Evolutionary conservation across 92 coral and sea anemone genomes (phyloP).

Genomic region (Pocillopora grandis): DNA sequence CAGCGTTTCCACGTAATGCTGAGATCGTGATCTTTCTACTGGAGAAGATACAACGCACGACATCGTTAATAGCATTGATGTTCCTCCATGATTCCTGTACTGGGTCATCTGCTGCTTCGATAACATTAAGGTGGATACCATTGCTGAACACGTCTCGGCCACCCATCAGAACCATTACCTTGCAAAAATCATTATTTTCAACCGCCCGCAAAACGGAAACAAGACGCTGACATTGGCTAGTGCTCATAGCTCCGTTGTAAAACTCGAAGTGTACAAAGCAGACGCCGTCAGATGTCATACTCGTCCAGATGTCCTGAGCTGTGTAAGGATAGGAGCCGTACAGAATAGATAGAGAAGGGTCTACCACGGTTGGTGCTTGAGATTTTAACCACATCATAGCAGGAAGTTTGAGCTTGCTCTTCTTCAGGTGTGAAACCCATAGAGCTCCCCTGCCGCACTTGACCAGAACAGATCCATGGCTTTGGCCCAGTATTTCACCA

Average conservation of each 20-base stretch:
- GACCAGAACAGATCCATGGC: conserved; percentile 67
- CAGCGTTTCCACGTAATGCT: conserved; percentile 79
- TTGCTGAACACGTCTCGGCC: conserved; percentile 77
- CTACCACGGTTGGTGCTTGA: conserved; percentile 24
- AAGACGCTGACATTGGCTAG: conserved; percentile 70
- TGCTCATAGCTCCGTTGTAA: conserved; percentile 83
- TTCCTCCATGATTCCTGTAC: conserved; percentile 67
- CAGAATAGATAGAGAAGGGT: conserved; percentile 32
- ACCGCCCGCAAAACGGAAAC: conserved; percentile 30
- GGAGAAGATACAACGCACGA: conserved; percentile 59
- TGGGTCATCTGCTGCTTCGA: conserved; percentile 61
- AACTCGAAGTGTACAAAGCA: conserved; percentile 73
- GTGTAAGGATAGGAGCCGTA: conserved; percentile 47
- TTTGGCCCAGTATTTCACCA: conserved; percentile 70
- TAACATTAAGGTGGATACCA: conserved; percentile 75
- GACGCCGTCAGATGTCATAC: conserved; percentile 69
- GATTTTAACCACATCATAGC: conserved; percentile 61
- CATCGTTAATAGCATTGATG: conserved; percentile 81
- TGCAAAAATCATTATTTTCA: conserved; percentile 59
- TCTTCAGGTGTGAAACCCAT: conserved; percentile 80
- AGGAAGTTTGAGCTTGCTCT: conserved; percentile 69
- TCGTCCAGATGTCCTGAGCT: conserved; percentile 76
- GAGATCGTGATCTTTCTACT: conserved; percentile 71
- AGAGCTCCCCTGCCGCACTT: conserved; percentile 71
- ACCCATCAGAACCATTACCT: conserved; percentile 74